A percentile compares a stretch with the other conserved stretches of the same genome.
Conservation (phyloP, 2,888 invertebrate species). For the Limenitis camilla region DNA sequence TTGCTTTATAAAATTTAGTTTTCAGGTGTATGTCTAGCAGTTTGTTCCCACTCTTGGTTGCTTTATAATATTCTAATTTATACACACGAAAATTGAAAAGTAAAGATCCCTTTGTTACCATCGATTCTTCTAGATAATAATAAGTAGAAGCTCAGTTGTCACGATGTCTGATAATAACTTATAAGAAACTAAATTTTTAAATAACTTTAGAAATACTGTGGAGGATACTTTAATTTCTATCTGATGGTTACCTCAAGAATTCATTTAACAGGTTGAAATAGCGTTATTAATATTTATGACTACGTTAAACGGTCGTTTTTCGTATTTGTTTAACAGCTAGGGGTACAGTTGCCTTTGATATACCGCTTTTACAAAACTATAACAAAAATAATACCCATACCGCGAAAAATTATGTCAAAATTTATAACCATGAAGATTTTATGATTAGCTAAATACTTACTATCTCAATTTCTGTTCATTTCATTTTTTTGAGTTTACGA, state of each 20-base stretch:
- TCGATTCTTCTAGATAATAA: no score
- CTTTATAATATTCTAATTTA: no score
- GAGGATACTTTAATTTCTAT: neutral
- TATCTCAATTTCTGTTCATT: neutral
- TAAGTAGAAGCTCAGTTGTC: no score
- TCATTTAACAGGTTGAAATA: constrained; percentile 49
- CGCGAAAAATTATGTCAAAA: constrained; percentile 22
- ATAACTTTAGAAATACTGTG: no score
- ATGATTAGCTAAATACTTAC: neutral
- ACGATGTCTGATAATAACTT: no score
- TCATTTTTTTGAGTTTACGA: no score
- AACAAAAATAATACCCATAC: constrained; percentile 7
- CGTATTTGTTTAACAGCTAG: constrained; percentile 63
- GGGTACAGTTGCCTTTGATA: constrained; percentile 64
- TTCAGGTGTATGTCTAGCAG: no score
- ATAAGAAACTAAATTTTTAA: no score
- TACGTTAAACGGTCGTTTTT: constrained; percentile 51
- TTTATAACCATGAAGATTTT: constrained; percentile 16
- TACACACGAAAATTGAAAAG: no score
- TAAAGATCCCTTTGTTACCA: no score
- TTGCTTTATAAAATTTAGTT: no score
- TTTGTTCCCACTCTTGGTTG: no score
- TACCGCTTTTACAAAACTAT: constrained; percentile 29
- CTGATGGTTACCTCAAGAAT: constrained; percentile 41
- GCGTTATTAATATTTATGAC: constrained; percentile 70